Percentiles rank a stretch among this genome's conserved stretches.
These are phyloP conservation scores for Cheilosia pagana DNA, from an alignment of 2,888 invertebrate genomes.

Conservation along the genomic window DNA sequence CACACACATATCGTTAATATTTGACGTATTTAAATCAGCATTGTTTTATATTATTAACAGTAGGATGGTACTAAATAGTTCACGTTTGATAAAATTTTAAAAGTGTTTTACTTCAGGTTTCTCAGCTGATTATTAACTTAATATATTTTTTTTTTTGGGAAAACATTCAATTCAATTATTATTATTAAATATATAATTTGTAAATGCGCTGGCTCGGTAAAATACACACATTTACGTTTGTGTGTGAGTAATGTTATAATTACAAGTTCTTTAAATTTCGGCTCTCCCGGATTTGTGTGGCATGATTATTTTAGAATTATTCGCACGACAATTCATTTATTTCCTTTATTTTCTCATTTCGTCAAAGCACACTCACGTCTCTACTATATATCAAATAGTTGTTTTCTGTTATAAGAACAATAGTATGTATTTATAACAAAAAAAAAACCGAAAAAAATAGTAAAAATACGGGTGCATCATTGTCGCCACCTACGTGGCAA, in stretches of 20 bases:
- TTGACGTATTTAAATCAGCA: constrained; percentile 26
- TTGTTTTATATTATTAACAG: no score
- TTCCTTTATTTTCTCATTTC: constrained; percentile 9
- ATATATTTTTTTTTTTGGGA: no score
- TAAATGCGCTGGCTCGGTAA: neutral
- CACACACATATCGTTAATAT: constrained; percentile 39
- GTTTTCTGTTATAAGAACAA: neutral
- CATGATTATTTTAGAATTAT: constrained; percentile 58
- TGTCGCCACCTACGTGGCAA: constrained; percentile 18
- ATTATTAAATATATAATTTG: neutral
- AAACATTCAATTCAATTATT: neutral
- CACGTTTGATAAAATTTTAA: no score
- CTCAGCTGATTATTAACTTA: no score
- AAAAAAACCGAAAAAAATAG: neutral
- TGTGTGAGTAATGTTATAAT: constrained; percentile 35
- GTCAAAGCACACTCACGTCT: neutral
- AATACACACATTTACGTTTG: constrained; percentile 4
- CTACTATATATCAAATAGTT: neutral
- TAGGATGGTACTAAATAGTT: no score
- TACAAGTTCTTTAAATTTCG: constrained; percentile 39
- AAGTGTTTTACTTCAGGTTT: no score
- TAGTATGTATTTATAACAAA: neutral
- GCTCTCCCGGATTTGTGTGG: constrained; percentile 53
- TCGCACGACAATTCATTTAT: constrained; percentile 20
- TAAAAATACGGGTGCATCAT: constrained; percentile 1